Evolutionary conservation across 2,797 vertebrate species (phyloP).

Genomic region (Scarus forsteni): DNA sequence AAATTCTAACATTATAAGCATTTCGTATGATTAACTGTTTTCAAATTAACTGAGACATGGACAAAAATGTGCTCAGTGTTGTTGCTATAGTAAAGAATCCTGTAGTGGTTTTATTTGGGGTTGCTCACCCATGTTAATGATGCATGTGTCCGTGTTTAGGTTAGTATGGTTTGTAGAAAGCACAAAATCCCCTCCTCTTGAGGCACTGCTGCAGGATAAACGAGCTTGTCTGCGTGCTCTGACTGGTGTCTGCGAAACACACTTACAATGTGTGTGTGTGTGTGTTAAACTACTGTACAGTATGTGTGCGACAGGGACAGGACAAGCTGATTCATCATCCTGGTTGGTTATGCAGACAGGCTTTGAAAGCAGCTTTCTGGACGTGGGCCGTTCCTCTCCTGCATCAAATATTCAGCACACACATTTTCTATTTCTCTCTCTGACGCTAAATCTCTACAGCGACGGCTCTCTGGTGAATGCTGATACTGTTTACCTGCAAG

Average conservation of each 20-base stretch:
- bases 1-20: conserved; percentile 20
- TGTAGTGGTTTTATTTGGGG: neutral
- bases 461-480: conserved; percentile 31
- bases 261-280: neutral
- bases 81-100: conserved; percentile 1
- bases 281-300: conserved; percentile 7
- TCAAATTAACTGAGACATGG: neutral
- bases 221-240: conserved; percentile 7
- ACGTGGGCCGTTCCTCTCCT: conserved; percentile 44
- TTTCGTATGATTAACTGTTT: neutral
- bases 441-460: conserved; percentile 35
- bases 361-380: conserved; percentile 53
- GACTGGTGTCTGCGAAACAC: conserved; percentile 3
- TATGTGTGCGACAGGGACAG: conserved; percentile 14
- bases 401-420: conserved; percentile 81
- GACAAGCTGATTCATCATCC: conserved; percentile 62
- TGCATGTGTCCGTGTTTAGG: neutral
- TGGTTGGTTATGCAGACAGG: conserved; percentile 61
- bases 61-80: neutral
- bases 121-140: conserved; percentile 9
- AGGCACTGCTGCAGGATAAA: neutral
- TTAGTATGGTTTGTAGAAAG: neutral
- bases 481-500: conserved; percentile 56
- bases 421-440: conserved; percentile 42
- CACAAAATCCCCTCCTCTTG: neutral